These are phyloP conservation scores for Pinctada fucata DNA, from an alignment of 2,888 invertebrate genomes.

Conservation along the genomic window DNA sequence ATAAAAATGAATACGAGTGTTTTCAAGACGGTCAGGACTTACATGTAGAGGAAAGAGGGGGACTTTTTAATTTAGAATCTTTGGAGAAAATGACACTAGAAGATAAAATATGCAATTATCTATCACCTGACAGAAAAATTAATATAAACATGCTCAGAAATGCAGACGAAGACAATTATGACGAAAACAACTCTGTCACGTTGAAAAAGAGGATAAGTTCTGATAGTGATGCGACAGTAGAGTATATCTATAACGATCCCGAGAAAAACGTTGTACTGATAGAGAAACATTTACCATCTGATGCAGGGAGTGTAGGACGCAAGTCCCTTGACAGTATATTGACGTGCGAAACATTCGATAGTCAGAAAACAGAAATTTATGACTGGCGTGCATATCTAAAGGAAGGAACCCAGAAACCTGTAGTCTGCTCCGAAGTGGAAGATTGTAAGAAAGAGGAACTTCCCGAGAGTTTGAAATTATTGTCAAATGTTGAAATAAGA, in stretches of 20 bases:
- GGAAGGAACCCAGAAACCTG: too few relatives aligned
- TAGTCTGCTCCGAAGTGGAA: constrained; percentile 31
- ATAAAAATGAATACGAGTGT: neutral
- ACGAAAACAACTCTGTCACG: neutral
- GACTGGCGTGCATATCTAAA: constrained; percentile 51
- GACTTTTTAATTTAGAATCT: neutral
- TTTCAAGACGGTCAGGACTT: neutral
- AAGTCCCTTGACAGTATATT: constrained; percentile 59
- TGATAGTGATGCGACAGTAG: constrained; percentile 58
- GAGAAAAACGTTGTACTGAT: constrained; percentile 64
- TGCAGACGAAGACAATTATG: neutral
- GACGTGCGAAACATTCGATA: constrained; percentile 48
- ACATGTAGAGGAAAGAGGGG: neutral
- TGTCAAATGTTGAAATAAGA: constrained; percentile 57
- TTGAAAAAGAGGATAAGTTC: constrained; percentile 36
- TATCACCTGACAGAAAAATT: neutral
- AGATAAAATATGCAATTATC: neutral
- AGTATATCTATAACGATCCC: constrained; percentile 64
- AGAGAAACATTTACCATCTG: constrained; percentile 63
- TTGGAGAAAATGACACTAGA: neutral
- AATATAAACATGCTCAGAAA: neutral
- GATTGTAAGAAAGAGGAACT: constrained; percentile 15
- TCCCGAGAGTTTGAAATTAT: constrained; percentile 36
- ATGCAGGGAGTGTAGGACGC: constrained; percentile 56
- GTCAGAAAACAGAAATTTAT: constrained; percentile 60